These are phyloP conservation scores for Amaurobius ferox DNA, from an alignment of 2,888 invertebrate genomes.

Conservation along the genomic window DNA sequence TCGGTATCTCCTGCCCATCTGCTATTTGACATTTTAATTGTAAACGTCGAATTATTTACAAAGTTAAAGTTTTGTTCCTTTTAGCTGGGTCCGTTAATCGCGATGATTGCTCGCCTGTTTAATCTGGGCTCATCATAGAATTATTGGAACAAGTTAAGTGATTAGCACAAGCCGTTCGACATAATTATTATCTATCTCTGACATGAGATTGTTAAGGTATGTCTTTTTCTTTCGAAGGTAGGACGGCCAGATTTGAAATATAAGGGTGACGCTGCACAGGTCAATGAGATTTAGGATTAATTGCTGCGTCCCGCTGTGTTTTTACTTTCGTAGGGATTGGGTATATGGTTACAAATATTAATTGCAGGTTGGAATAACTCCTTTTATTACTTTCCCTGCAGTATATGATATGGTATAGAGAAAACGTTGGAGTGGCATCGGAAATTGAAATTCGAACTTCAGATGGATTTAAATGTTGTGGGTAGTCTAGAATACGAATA, in stretches of 20 bases:
- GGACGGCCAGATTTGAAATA: constrained; percentile 45
- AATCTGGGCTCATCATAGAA: constrained; percentile 52
- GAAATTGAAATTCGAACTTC: too few relatives aligned
- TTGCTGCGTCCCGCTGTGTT: constrained; percentile 56
- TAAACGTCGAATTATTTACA: constrained; percentile 58
- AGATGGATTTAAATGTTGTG: too few relatives aligned
- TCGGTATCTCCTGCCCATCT: constrained; percentile 45
- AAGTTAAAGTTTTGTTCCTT: constrained; percentile 39
- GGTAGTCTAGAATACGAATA: too few relatives aligned
- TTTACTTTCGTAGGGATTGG: constrained; percentile 25
- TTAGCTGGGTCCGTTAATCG: constrained; percentile 30
- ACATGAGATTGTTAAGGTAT: constrained; percentile 52
- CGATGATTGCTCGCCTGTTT: constrained; percentile 38
- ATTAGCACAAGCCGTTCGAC: constrained; percentile 53
- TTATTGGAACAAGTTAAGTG: constrained; percentile 68
- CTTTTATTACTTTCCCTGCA: too few relatives aligned
- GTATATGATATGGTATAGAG: too few relatives aligned
- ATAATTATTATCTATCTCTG: constrained; percentile 67
- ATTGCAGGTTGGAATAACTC: background rate
- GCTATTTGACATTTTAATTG: constrained; percentile 66
- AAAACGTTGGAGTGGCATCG: too few relatives aligned
- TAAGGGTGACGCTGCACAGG: constrained; percentile 49
- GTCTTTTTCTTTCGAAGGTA: constrained; percentile 44
- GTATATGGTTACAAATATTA: constrained; percentile 17
- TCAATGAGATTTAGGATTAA: constrained; percentile 71